phyloP scores from a whole-genome alignment of 2,113 vertebrate genomes.

The Empidonax alnorum region DNA sequence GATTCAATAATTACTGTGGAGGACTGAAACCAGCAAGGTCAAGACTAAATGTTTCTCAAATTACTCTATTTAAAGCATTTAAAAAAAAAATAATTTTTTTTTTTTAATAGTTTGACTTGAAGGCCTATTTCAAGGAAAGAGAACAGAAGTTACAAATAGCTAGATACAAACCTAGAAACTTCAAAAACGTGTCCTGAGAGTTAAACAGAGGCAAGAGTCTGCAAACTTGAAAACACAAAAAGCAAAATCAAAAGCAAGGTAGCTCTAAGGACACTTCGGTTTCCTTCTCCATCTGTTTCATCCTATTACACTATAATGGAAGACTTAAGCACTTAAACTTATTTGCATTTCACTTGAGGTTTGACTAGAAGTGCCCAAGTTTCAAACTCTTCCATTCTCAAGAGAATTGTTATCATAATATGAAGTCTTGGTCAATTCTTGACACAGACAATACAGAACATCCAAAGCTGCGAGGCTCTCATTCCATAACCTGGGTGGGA shows the following conservation, averaged over 20 bases:
- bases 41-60: background rate
- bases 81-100: background rate
- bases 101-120: background rate
- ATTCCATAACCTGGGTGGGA: background rate
- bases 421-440: background rate
- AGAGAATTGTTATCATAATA: background rate
- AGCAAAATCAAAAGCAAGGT: background rate
- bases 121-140: background rate
- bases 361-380: background rate
- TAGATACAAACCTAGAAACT: background rate
- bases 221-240: background rate
- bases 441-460: background rate
- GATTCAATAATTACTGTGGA: background rate
- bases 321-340: background rate
- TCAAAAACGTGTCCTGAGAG: fast-evolving
- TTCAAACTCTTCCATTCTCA: background rate
- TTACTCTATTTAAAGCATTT: background rate
- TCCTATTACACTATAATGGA: background rate
- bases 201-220: background rate
- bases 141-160: background rate
- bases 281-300: background rate
- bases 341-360: background rate
- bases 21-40: background rate
- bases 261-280: background rate
- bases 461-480: background rate